phyloP scores from a whole-genome alignment of 1,140 invertebrate genomes.

The Homalodisca vitripennis region DNA sequence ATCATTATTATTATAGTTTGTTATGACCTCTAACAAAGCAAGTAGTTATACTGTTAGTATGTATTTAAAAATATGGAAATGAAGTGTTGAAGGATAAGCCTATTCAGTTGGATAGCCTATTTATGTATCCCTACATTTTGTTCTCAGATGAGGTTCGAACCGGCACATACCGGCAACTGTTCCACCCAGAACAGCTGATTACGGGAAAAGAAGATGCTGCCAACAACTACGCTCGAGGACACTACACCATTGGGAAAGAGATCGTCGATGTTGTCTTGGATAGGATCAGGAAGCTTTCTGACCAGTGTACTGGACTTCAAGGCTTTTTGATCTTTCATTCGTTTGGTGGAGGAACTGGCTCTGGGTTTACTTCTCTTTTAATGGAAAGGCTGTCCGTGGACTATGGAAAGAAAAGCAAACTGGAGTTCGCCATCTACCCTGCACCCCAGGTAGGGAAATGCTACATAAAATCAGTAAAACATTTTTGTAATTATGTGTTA shows the following conservation, averaged over 20 bases:
- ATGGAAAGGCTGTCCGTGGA: constrained; percentile 67
- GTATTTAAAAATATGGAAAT: no score
- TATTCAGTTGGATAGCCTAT: no score
- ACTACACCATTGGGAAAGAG: constrained; percentile 76
- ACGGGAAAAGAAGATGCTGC: constrained; percentile 66
- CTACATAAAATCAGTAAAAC: constrained; percentile 41
- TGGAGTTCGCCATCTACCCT: constrained; percentile 69
- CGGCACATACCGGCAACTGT: constrained; percentile 59
- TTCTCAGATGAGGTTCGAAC: constrained; percentile 57
- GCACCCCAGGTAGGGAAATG: constrained; percentile 59
- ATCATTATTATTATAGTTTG: no score
- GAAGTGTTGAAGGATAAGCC: no score
- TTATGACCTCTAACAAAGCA: no score
- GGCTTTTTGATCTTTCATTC: constrained; percentile 85
- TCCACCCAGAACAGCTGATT: constrained; percentile 62
- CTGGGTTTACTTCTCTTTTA: constrained; percentile 64
- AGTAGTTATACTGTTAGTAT: no score
- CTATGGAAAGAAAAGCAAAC: constrained; percentile 68
- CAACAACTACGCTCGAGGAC: constrained; percentile 66
- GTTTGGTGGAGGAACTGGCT: constrained; percentile 89
- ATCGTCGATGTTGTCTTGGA: constrained; percentile 70
- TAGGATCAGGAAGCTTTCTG: constrained; percentile 67
- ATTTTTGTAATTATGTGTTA: constrained; percentile 1
- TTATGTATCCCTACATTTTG: no score
- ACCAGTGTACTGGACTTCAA: constrained; percentile 78